phyloP scores from a whole-genome alignment of 2,113 vertebrate genomes.

The Ahaetulla prasina region DNA sequence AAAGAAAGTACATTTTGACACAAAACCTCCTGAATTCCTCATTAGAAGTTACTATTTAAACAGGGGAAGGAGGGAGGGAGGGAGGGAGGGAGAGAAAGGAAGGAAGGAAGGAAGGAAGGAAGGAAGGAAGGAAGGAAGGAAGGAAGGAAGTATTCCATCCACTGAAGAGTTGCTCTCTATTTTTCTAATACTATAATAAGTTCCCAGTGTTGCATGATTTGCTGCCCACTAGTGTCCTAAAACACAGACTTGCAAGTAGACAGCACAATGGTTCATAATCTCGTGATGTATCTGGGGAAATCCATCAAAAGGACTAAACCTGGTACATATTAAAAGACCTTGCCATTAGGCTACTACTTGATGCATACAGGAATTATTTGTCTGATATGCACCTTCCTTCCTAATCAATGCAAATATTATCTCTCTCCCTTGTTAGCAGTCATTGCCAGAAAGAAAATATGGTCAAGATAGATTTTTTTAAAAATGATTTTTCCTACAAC shows the following conservation, averaged over 20 bases:
- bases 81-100: too few species aligned
- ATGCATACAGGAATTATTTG: accelerated
- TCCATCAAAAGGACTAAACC: not conserved
- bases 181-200: not conserved
- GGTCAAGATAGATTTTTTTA: not conserved
- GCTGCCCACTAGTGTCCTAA: conserved; percentile 76
- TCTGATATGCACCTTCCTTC: not conserved
- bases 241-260: conserved; percentile 26
- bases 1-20: not conserved
- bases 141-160: not conserved
- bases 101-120: not conserved
- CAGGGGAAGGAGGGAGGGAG: not conserved
- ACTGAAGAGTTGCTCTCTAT: not conserved
- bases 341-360: not conserved
- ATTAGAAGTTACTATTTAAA: accelerated
- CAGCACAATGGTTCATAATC: conserved; percentile 14
- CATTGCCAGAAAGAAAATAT: not conserved
- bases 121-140: too few species aligned
- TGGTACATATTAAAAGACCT: not conserved
- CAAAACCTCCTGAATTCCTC: not conserved
- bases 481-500: conserved; percentile 1
- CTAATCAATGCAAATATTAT: not conserved
- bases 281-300: not conserved
- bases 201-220: conserved; percentile 56
- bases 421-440: not conserved